Conservation (phyloP, 2,888 invertebrate species). For the Spatulosminthurus flaviceps region DNA sequence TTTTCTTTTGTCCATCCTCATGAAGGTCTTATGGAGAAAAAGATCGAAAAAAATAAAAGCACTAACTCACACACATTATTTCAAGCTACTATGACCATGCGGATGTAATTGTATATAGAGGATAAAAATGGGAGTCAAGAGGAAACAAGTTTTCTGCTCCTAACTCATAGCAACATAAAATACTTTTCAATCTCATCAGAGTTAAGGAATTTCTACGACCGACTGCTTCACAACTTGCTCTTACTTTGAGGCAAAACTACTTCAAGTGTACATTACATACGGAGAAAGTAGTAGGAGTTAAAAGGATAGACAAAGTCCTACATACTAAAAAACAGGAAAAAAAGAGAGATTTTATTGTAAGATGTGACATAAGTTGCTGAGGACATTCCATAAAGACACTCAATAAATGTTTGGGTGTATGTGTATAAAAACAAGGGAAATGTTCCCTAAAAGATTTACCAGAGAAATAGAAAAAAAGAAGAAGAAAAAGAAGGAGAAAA, state of each 20-base stretch:
- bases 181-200: constrained; percentile 36
- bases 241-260: neutral
- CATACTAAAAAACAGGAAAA: neutral
- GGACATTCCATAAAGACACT: constrained; percentile 25
- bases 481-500: neutral
- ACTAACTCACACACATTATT: no score
- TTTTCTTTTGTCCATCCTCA: no score
- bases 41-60: no score
- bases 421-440: neutral
- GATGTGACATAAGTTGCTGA: constrained; percentile 23
- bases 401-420: constrained; percentile 14
- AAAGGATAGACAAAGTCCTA: neutral
- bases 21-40: no score
- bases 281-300: neutral
- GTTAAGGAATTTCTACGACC: constrained; percentile 16
- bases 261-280: neutral
- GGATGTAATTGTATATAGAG: no score
- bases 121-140: constrained; percentile 5
- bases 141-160: constrained; percentile 11
- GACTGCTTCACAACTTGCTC: neutral
- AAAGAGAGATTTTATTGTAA: constrained; percentile 13
- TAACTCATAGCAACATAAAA: constrained; percentile 24
- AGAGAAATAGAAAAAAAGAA: neutral
- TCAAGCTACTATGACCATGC: no score
- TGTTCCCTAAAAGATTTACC: no score